Evolutionary conservation across 1,140 invertebrate species (phyloP), one percentile per base, ranked within the genome.

Genomic region (Pentalonia nigronervosa): DNA sequence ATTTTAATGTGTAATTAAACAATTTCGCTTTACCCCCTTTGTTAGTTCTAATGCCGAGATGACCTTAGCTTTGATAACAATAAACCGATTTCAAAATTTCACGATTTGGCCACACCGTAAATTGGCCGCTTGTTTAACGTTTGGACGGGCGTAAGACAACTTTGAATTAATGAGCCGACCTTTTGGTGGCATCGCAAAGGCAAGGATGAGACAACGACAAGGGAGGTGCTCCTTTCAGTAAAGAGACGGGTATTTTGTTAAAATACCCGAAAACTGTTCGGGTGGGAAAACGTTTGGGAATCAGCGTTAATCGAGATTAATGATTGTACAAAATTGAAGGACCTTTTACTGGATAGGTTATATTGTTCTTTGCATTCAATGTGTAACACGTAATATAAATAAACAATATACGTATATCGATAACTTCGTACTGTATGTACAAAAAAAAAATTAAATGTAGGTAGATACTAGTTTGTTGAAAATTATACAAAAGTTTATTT

Each of bases 281-380:
- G 76, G 76, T 34, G 91, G 76, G 67, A 91, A 91, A 91, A 81
- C 45, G 90, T 48, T 91, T 83, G 60, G 30, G 60, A 83, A 83
- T 41, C 30, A 50, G 50, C 91, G n/a, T 50, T 92, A 92, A 92
- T 92, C 91, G 91, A 92, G 91, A 92, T 92, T 92, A 92, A 92
- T 83, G 91, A 92, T 36, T 41, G 67, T 83, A 45, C 41, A 2
- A 91, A 45, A 91, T 91, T 91, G 23, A 20, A 67, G 90, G 36
- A 14, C 90, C 17, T 91, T 67, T n/a, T n/a, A 41, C 34, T 30
- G 25, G 36, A 48, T 81, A 91, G 41, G 81, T 76, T 91, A 76
- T 91, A 91, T 91, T 91, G 90, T 91, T 91, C 30, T 90, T 48
- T 6, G 8, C 86, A 9, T 50, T 87, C 2, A 50, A 87, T 87